Conservation (phyloP, 2,113 vertebrate genomes). For the Noturus placidus region DNA sequence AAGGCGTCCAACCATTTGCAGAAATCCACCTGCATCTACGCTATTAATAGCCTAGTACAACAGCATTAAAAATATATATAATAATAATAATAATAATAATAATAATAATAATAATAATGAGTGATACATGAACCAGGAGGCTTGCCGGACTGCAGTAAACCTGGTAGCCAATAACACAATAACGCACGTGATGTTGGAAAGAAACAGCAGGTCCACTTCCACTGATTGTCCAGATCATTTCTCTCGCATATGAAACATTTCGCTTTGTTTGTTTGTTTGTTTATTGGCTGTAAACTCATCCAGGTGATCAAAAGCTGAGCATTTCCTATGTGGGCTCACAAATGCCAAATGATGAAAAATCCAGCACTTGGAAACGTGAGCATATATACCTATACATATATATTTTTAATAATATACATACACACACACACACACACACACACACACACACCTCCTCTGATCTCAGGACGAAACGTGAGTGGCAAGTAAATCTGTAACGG, state of each 20-base stretch:
- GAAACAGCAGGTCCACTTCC: background rate
- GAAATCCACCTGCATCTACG: background rate
- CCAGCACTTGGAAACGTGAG: constrained; percentile 8
- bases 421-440: background rate
- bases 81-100: background rate
- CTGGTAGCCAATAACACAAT: background rate
- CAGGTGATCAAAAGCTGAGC: background rate
- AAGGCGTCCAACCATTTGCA: too few species aligned
- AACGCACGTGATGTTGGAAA: background rate
- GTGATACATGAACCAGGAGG: background rate
- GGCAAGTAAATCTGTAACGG: constrained; percentile 72
- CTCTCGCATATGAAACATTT: background rate
- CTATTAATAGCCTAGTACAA: background rate
- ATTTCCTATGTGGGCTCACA: background rate
- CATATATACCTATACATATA: too few species aligned
- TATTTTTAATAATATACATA: too few species aligned
- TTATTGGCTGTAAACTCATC: background rate
- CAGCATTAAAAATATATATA: background rate
- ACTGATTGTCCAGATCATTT: background rate
- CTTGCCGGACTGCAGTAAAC: constrained; percentile 1
- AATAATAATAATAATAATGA: background rate
- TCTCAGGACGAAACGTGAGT: constrained; percentile 76
- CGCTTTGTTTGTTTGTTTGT: background rate
- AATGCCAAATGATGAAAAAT: background rate
- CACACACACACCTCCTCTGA: constrained; percentile 67